Base-by-base conservation (phyloP, 35 echinoderm and acorn worm species). In the Patiria miniata region DNA sequence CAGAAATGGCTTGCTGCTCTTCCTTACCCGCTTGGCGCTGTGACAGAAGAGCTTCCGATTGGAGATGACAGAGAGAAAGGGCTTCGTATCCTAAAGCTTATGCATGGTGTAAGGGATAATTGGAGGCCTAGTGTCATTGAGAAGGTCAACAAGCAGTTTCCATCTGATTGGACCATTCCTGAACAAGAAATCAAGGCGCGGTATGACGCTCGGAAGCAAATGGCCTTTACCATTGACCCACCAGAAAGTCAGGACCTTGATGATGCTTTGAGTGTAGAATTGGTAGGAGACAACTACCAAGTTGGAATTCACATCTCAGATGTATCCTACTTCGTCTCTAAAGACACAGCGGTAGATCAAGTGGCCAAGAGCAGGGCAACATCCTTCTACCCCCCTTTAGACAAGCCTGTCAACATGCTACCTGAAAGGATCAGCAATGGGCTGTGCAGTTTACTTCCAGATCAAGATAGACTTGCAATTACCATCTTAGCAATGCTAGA, bases 221-320 rank as follows among this genome's bases (percentile, higher is more conserved):
- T 69, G 18, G 83, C 83, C 39, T 94, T 98, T 39, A 98, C 96
- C 28, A 88, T 98, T 23, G 96, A 98, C 55, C 89, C 89, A 7
- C 78, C 85, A 51, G 89, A 81, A 38, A 77, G 81, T 12, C 61
- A 68, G 50, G 96, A 98, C 68, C 36, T 91, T 36, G 95, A 97
- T 81, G 87, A 88, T 80, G 96, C 89, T 51, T 33, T 98, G 1
- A 94, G 89, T 68, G 68, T 98, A 6, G 57, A 92, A n/a, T 29
- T 32, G 10, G 22, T 93, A 15, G 32, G 42, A 1, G 85, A 87
- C 30, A 54, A 79, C 56, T 92, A 82, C 36, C 44, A 51, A 53
- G 90, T 98, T 44, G 96, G 96, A 3, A 83, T 98, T 36, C 96
- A 98, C 83, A 98, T 98, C 38, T 89, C 96, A 8, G 96, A 98